Base-by-base conservation (phyloP, 2,113 vertebrate species). In the Myocastor coypus region DNA sequence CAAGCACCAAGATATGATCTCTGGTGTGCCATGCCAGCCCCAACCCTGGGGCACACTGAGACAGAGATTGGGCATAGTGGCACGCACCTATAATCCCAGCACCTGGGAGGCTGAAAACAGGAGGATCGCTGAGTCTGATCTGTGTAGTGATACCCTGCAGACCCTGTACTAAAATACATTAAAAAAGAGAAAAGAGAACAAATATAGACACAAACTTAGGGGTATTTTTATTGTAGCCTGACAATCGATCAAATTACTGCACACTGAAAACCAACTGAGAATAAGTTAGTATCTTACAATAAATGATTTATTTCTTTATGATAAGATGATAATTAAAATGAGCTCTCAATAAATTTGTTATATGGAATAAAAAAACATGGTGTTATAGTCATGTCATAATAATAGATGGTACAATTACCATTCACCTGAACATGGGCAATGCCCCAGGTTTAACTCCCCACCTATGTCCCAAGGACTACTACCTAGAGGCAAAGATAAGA, bases 161-260 rank as follows among this genome's bases (percentile, higher is more conserved):
- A 57, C 17, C 17, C 55, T 57, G 4, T 19, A 4, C 55, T 57
- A 57, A 57, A 19, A 57, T 57, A 57, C 55, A 57, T 57, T 46
- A 46, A 46, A 57, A 19, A 92, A 95, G 77, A 86, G 92, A 91
- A 94, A 92, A 95, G 77, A 86, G 94, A 91, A 94, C 26, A 20
- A 6, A 84, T 61, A 19, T 66, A 16, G 85, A 13, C 63, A 86
- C 0, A 77, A 64, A 64, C 26, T 46, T 55, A 13, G n/a, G 19
- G 66, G 40, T 90, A 81, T 46, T 90, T 97, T 83, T 87, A 73
- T n/a, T 91, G 40, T 63, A 64, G 59, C 24, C 84, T 91, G 50
- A 80, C 28, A 73, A 77, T 68, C 50, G 77, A 89, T 10, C 37
- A 68, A 84, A 46, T 78, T 61, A 88, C 26, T 73, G 5, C 22